A percentile compares a stretch with the other conserved stretches of the same genome.
Evolutionary conservation across 2,113 vertebrate species (phyloP).

Genomic region (Nothobranchius furzeri): DNA sequence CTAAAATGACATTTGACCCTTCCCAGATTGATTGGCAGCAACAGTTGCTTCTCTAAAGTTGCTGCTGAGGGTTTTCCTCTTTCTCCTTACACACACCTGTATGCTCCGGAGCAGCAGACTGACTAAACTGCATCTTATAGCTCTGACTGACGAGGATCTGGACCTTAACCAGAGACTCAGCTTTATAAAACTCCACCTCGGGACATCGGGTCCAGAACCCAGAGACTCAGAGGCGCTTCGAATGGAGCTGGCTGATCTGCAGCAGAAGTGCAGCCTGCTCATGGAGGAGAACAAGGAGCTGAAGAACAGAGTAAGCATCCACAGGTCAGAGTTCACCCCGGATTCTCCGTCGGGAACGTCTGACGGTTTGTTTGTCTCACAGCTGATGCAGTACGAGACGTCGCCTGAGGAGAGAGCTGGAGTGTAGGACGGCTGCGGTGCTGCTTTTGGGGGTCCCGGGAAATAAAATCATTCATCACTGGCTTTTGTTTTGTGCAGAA

Average conservation of each 20-base stretch:
- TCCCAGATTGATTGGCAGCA: background rate
- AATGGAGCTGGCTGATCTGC: constrained; percentile 86
- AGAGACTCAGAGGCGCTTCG: constrained; percentile 85
- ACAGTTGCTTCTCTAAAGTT: no score
- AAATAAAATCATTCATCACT: background rate
- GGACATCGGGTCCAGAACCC: constrained; percentile 81
- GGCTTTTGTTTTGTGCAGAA: constrained; percentile 26
- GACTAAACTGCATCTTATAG: no score
- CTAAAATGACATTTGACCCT: background rate
- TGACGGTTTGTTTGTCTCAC: constrained; percentile 22
- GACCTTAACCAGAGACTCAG: constrained; percentile 77
- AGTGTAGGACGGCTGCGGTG: constrained; percentile 62
- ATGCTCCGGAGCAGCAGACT: no score
- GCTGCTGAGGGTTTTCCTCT: no score
- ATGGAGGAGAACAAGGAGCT: constrained; percentile 92
- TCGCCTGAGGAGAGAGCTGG: constrained; percentile 80
- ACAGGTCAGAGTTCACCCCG: background rate
- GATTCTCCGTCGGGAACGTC: rapidly evolving
- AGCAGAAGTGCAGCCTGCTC: constrained; percentile 88
- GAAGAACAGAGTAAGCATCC: constrained; percentile 82
- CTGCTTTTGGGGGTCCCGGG: background rate
- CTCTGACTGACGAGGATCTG: no score
- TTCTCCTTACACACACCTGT: no score
- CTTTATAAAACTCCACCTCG: constrained; percentile 93
- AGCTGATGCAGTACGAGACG: constrained; percentile 91